Base-by-base conservation (phyloP, 2,888 invertebrate genomes). In the Hesperia comma region DNA sequence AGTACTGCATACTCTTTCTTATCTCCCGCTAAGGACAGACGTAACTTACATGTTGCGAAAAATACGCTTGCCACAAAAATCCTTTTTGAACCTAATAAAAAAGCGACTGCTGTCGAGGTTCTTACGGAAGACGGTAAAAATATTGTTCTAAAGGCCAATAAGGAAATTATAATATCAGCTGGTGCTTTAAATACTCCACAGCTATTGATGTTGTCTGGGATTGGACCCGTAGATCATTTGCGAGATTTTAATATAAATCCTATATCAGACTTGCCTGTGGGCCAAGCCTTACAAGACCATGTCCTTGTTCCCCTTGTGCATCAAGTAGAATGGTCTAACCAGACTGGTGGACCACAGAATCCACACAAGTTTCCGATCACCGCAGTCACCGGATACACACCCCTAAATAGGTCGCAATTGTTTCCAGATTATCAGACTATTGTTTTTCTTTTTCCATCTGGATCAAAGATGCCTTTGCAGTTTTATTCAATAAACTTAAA, bases 381-480 rank as follows among this genome's bases (percentile, higher is more conserved):
- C 12, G 55, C 70, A 3, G 74, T 80, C 4, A 58, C 74, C 40
- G 83, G 80, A 0, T 76, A 80, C 79, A 49, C 95, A 94, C 6
- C 95, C 94, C 32, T 90, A 94, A 66, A 95, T 94, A 75, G 93
- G 93, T 63, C 81, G 67, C 91, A 93, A 8, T 81, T 86, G 53
- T 78, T 89, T 12, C 85, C 92, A 63, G 83, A 89, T 67, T 91
- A 88, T 74, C 74, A 80, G 67, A 71, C 74, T 1, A 51, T 80
- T 7, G 71, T 68, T 60, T 68, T 77, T 3, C 15, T 79, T 0
- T 40, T 61, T 2, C 70, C 49, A 70, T 69, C 74, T 32, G 71
- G 73, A 17, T 74, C 78, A 6, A 57, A 68, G 10, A 70, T 56
- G 6, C 17, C 62, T 0, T 40, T 74, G 4, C 61, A 69, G 17